Base-by-base conservation (phyloP, 2,797 vertebrate species). In the Momotus momota region DNA sequence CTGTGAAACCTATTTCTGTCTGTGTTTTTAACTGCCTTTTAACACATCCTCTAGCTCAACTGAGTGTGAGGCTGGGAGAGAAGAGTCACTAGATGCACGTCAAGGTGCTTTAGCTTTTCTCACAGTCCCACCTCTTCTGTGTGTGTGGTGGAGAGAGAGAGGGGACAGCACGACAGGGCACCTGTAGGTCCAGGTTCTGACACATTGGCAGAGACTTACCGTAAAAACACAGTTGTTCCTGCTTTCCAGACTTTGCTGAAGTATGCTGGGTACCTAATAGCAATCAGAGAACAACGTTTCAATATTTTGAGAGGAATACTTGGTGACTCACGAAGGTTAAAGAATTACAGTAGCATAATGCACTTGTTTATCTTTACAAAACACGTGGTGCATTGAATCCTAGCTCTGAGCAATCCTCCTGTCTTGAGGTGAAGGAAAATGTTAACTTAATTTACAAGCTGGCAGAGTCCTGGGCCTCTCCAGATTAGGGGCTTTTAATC, bases 391-490 rank as follows among this genome's bases (percentile, higher is more conserved):
- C 69, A 25, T 73, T 93, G 95, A 95, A 91, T 89, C 26, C 84
- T 96, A 90, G 85, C 77, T 96, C 88, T 95, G 91, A 96, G 75
- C 93, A 87, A 93, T 95, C 75, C 80, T 94, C 51, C 93, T 84
- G 95, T 94, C 74, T 95, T 90, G 96, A 88, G 93, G 75, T 96
- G 95, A 96, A 94, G 88, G 90, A 89, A 96, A 93, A 67, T 64
- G 81, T 66, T 96, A 91, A 95, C 96, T 96, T 97, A 97, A 96
- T 96, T 98, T 96, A 90, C 52, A 96, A 87, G 86, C 81, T 75
- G 70, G 58, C 60, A 82, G 78, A 66, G 40, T 90, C 51, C 62
- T 94, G 83, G n/a, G 52, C 70, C 85, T 92, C 96, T 97, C 60
- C 81, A 93, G 92, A 97, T 95, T 90, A 97, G 86, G 54, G 54